Evolutionary conservation across 2,888 invertebrate species (phyloP), one percentile per base, ranked within the genome.

Genomic region (Mesoligia furuncula): DNA sequence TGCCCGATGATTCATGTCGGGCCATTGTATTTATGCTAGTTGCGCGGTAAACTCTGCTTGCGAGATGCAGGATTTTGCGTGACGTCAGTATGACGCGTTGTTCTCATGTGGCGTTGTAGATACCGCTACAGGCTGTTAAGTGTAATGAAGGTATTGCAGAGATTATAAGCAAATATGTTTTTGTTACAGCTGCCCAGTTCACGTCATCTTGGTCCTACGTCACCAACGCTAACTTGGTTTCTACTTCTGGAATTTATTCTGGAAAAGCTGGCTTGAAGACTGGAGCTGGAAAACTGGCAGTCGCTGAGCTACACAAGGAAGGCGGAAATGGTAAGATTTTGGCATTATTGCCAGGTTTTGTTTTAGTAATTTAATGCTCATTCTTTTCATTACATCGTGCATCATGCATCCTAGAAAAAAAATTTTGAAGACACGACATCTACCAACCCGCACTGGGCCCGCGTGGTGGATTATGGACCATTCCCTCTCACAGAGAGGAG

Each of bases 151-250:
- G 7, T 17, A 20, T 20, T 48, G 27, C n/a, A 48, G 9, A 36
- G n/a, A n/a, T 48, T 36, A 31, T 13, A 54, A 57, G 17, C 17
- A 15, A 36, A 9, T 20, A n/a, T 31, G 1, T 73, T 59, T 62
- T 75, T 36, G 17, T 91, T 92, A 2, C 92, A 96, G 96, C 88
- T 9, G 75, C 88, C 17, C 91, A 93, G 24, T 93, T 95, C 77
- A 85, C 91, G 0, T 73, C 92, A n/a, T 87, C 93, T 3, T 96
- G 95, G 95, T 90, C 95, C 0, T 94, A 89, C 71, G 84, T 86
- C 1, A 91, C 89, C 31, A 89, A 92, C 2, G 91, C 86, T 0
- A 95, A 95, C 82, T 69, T 96, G 54, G 76, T 96, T 4, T 90
- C 94, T 0, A 79, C 87, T 2, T 65, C 80, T 13, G 94, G 93